Evolutionary conservation across 2,113 vertebrate species (phyloP).

Genomic region (Andinoacara biseriatus): DNA sequence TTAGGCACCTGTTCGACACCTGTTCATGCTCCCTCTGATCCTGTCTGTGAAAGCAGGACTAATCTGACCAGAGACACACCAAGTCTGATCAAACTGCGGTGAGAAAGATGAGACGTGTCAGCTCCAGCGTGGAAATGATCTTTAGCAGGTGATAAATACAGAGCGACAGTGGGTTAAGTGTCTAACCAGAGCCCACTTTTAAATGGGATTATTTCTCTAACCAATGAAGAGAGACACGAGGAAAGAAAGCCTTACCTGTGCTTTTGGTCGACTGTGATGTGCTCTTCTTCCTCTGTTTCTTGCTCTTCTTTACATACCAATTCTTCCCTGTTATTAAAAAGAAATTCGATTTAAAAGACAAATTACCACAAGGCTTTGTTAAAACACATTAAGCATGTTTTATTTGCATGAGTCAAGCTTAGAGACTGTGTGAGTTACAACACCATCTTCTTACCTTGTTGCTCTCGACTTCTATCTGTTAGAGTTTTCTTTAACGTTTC

Average conservation of each 20-base stretch:
- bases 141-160: slow-evolving; percentile 6
- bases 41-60: slow-evolving; percentile 50
- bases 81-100: slow-evolving; percentile 55
- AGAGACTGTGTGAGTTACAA: not conserved
- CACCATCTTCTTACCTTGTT: slow-evolving; percentile 82
- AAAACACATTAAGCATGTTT: not conserved
- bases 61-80: slow-evolving; percentile 67
- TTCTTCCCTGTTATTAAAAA: slow-evolving; percentile 84
- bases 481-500: slow-evolving; percentile 95
- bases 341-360: not conserved
- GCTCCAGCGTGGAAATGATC: not conserved
- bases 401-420: too few relatives aligned
- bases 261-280: slow-evolving; percentile 87
- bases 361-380: slow-evolving; percentile 10
- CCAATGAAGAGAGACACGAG: not conserved
- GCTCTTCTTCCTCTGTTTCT: slow-evolving; percentile 91
- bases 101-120: slow-evolving; percentile 41
- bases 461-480: slow-evolving; percentile 90
- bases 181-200: not conserved
- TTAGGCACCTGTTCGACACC: slow-evolving; percentile 63
- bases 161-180: not conserved
- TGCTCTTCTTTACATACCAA: slow-evolving; percentile 94
- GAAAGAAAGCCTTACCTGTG: slow-evolving; percentile 80
- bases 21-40: slow-evolving; percentile 52
- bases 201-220: not conserved